These are phyloP conservation scores for Carabus problematicus DNA, from an alignment of 2,888 invertebrate species.

Conservation along the genomic window DNA sequence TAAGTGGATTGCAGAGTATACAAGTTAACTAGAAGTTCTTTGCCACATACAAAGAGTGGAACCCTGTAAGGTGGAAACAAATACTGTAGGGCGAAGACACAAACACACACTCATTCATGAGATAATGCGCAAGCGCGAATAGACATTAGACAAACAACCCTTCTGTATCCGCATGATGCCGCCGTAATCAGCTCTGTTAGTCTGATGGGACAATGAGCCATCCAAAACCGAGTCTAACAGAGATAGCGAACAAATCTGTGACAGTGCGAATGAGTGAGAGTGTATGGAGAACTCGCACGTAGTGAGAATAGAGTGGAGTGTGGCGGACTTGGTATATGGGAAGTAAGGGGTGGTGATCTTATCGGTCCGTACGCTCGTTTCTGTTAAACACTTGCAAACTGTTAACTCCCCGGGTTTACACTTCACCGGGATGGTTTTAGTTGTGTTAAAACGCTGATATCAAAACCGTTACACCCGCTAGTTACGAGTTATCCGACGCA, in stretches of 20 bases:
- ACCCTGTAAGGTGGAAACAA: too few species aligned
- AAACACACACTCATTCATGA: not conserved
- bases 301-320: too few species aligned
- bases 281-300: too few species aligned
- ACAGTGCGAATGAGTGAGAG: too few species aligned
- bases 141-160: conserved; percentile 37
- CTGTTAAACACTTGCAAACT: conserved; percentile 54
- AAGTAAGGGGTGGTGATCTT: conserved; percentile 51
- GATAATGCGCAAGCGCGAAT: not conserved
- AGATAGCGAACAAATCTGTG: not conserved
- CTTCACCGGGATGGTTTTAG: conserved; percentile 52
- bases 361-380: conserved; percentile 48
- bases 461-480: conserved; percentile 38
- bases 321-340: not conserved
- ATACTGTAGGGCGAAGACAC: too few species aligned
- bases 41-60: too few species aligned
- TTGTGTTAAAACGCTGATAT: conserved; percentile 52
- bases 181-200: conserved; percentile 36
- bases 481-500: conserved; percentile 7
- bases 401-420: conserved; percentile 54
- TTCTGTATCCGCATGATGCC: conserved; percentile 30
- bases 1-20: too few species aligned
- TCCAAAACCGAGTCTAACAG: conserved; percentile 45
- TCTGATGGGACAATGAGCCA: conserved; percentile 53
- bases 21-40: too few species aligned